phyloP scores from a whole-genome alignment of 2,888 invertebrate genomes.

The Cheilosia vulpina region DNA sequence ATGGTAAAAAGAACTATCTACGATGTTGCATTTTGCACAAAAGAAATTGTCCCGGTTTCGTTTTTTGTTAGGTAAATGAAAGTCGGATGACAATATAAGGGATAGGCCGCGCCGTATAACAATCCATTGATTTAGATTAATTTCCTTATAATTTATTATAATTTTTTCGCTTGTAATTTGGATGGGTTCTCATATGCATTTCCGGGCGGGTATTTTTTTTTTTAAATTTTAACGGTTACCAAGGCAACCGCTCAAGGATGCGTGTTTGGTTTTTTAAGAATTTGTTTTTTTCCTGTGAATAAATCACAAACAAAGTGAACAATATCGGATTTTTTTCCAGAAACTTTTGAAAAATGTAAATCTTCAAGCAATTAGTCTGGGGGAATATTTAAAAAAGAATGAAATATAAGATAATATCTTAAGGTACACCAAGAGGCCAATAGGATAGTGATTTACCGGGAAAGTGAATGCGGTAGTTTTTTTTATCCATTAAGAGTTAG shows the following conservation, averaged over 20 bases:
- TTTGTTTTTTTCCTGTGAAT: conserved; percentile 48
- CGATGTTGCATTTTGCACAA: conserved; percentile 71
- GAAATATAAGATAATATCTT: conserved; percentile 25
- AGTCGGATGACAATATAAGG: conserved; percentile 64
- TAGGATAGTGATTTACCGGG: conserved; percentile 65
- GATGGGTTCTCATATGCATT: conserved; percentile 42
- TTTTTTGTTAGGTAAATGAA: conserved; percentile 68
- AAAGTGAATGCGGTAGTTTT: conserved; percentile 45
- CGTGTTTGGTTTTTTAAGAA: conserved; percentile 60
- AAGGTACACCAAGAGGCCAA: conserved; percentile 47
- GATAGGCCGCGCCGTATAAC: conserved; percentile 65
- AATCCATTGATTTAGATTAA: conserved; percentile 76
- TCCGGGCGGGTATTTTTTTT: conserved; percentile 18
- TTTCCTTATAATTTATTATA: conserved; percentile 77
- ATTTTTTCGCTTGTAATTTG: conserved; percentile 51
- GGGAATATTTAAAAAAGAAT: conserved; percentile 23
- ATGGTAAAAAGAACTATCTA: conserved; percentile 68
- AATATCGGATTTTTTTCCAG: conserved; percentile 32
- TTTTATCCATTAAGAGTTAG: background rate
- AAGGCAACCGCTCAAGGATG: conserved; percentile 64
- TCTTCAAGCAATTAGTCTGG: conserved; percentile 62
- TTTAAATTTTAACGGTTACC: conserved; percentile 66
- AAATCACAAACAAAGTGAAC: conserved; percentile 69
- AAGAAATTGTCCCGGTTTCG: conserved; percentile 41
- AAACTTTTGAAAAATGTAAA: conserved; percentile 54